Conservation (phyloP, 2,113 vertebrate genomes). For the Solea solea region DNA sequence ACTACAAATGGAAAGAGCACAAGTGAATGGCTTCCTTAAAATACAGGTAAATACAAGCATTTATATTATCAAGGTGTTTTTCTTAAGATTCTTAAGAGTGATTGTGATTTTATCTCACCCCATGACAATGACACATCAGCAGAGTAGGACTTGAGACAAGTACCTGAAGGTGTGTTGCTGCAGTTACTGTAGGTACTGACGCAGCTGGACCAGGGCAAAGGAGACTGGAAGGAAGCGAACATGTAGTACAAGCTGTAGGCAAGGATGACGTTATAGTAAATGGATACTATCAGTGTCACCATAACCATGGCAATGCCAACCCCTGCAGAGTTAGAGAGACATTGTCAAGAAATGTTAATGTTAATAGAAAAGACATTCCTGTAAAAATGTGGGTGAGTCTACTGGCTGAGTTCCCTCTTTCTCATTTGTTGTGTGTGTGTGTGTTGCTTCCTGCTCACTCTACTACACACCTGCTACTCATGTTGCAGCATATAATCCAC, state of each 20-base stretch:
- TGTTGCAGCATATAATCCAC: too few species aligned
- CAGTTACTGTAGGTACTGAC: slow-evolving; percentile 85
- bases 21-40: not conserved
- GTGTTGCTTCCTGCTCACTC: too few species aligned
- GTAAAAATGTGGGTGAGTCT: too few species aligned
- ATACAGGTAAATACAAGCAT: not conserved
- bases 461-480: too few species aligned
- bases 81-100: too few species aligned
- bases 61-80: too few species aligned
- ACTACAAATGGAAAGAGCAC: slow-evolving; percentile 49
- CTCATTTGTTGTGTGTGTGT: too few species aligned
- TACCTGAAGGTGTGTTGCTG: slow-evolving; percentile 83
- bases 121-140: slow-evolving; percentile 1
- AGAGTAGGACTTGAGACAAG: not conserved
- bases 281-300: slow-evolving; percentile 84
- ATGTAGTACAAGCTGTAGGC: slow-evolving; percentile 93
- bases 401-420: too few species aligned
- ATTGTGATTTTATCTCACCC: not conserved
- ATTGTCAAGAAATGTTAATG: not conserved
- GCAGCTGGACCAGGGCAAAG: slow-evolving; percentile 89
- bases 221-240: slow-evolving; percentile 91
- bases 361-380: too few species aligned
- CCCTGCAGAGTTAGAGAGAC: slow-evolving; percentile 77
- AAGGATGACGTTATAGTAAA: slow-evolving; percentile 96
- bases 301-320: slow-evolving; percentile 91